Base-by-base conservation (phyloP, 2,888 invertebrate species). In the Epirrita christyi region DNA sequence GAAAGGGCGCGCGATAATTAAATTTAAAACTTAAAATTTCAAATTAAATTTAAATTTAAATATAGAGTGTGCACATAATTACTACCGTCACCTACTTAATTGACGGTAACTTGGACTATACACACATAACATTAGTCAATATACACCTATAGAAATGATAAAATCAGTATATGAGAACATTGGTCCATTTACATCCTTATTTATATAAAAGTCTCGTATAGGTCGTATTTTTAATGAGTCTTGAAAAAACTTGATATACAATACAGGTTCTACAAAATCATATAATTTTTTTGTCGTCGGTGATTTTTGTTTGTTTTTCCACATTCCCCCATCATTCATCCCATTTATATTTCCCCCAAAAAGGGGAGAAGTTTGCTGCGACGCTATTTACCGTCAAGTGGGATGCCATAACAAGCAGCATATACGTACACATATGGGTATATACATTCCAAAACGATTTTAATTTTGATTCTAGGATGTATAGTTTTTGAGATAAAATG, bases 161-260 rank as follows among this genome's bases (percentile, higher is more conserved):
- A 29, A 29, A n/a, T n/a, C 29, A 29, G 34, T 34, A 29, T 32
- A 10, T 37, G 27, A 47, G 28, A 47, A 37, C 27, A 49, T 44
- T 55, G 55, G 55, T 49, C 44, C 28, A 29, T 15, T 34, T 37
- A 34, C 36, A 32, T 32, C 50, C 27, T n/a, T n/a, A n/a, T n/a
- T n/a, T n/a, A n/a, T n/a, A n/a, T n/a, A n/a, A n/a, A n/a, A n/a
- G n/a, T n/a, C n/a, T n/a, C n/a, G n/a, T 21, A 15, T 10, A 29
- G 8, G 8, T 29, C 28, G 6, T 29, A 11, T 10, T 21, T 21
- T 15, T 15, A n/a, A 21, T 2, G 15, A 7, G 10, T 10, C 34
- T 13, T 10, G 6, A 13, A 38, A 48, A 38, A 38, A 46, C 53
- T 56, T 38, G 41, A 7, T 4, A 4, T 34, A 4, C 0, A 7